These are phyloP conservation scores for Turnix velox DNA, from an alignment of 2,113 vertebrate species.

Conservation along the genomic window DNA sequence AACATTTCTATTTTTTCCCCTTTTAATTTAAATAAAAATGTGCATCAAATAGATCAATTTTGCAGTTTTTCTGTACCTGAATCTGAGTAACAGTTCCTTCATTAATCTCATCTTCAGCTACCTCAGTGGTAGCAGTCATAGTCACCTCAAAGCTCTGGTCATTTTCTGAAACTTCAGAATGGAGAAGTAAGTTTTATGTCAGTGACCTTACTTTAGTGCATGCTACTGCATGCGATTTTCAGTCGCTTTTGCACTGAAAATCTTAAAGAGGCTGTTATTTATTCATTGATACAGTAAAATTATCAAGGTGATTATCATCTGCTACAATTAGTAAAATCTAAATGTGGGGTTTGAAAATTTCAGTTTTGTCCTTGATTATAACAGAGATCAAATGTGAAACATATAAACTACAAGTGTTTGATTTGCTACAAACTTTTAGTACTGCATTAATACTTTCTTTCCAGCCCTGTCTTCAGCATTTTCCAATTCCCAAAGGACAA, in stretches of 20 bases:
- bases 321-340: background rate
- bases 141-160: constrained; percentile 97
- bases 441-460: background rate
- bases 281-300: background rate
- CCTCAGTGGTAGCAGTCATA: constrained; percentile 91
- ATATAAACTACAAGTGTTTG: background rate
- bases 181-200: background rate
- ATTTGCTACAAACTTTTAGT: background rate
- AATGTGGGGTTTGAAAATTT: background rate
- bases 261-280: background rate
- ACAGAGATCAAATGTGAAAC: background rate
- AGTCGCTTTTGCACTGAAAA: background rate
- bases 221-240: background rate
- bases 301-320: background rate
- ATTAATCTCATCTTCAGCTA: constrained; percentile 83
- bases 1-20: background rate
- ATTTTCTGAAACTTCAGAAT: constrained; percentile 85
- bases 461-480: background rate
- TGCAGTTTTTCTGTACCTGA: constrained; percentile 76
- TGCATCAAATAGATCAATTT: background rate
- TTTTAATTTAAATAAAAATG: background rate
- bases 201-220: background rate
- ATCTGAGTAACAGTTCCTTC: constrained; percentile 88
- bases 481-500: background rate
- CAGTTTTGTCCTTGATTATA: background rate